These are phyloP conservation scores for Melitaea cinxia DNA, from an alignment of 1,140 invertebrate species.

Conservation along the genomic window DNA sequence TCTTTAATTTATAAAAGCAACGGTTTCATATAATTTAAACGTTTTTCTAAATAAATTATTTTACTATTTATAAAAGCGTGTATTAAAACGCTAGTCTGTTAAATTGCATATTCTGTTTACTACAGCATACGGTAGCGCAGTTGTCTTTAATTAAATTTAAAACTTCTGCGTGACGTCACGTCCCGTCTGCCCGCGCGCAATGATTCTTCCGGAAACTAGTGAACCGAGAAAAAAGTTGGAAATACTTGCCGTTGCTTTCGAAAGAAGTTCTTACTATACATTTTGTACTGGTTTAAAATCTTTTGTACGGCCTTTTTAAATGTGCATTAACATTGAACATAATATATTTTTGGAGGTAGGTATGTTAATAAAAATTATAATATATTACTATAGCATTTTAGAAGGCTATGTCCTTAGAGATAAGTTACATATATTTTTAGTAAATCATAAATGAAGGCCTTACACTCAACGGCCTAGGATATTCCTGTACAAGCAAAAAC, in stretches of 20 bases:
- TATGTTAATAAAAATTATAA: too few species aligned
- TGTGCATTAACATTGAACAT: too few species aligned
- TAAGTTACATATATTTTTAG: too few species aligned
- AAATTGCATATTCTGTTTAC: conserved; percentile 46
- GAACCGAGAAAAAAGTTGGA: conserved; percentile 35
- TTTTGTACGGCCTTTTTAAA: too few species aligned
- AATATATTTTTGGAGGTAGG: too few species aligned
- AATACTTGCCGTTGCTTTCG: conserved; percentile 30
- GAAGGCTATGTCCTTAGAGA: too few species aligned
- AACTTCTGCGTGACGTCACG: conserved; percentile 60
- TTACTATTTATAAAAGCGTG: too few species aligned
- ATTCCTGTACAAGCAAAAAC: too few species aligned
- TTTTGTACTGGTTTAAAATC: conserved; percentile 2
- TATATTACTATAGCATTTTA: too few species aligned
- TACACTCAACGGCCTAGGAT: too few species aligned
- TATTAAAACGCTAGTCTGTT: conserved; percentile 45
- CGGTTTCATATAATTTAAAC: not conserved
- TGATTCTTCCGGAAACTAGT: conserved; percentile 46
- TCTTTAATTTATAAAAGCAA: not conserved
- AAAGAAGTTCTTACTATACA: not conserved
- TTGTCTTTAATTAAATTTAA: conserved; percentile 75
- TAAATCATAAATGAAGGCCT: too few species aligned
- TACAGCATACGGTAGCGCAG: conserved; percentile 53
- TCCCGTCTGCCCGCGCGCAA: conserved; percentile 44
- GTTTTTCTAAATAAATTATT: not conserved